These are phyloP conservation scores for Microtus richardsoni DNA, from an alignment of 2,113 vertebrate genomes.

Conservation along the genomic window DNA sequence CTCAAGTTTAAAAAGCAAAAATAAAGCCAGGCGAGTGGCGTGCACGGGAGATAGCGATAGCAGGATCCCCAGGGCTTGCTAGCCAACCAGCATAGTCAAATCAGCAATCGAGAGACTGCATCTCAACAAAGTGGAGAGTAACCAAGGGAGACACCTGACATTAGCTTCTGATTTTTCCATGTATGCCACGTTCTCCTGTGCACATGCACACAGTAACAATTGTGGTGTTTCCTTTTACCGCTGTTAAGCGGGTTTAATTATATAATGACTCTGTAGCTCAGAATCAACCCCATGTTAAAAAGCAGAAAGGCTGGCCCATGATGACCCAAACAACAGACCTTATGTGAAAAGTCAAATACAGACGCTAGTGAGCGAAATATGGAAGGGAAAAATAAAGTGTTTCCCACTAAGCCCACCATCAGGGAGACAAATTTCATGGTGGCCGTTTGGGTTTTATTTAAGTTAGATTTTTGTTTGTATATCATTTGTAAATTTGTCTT, in stretches of 20 bases:
- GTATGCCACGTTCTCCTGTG: not conserved
- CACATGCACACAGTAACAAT: not conserved
- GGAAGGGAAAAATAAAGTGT: not conserved
- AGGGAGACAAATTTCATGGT: not conserved
- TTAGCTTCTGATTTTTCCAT: not conserved
- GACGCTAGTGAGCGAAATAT: not conserved
- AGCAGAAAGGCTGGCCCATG: no score
- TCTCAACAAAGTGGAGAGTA: not conserved
- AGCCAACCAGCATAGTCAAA: not conserved
- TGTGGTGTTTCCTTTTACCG: not conserved
- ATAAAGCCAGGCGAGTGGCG: no score
- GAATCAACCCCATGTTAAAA: not conserved
- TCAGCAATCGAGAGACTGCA: not conserved
- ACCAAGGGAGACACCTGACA: not conserved
- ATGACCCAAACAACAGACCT: not conserved
- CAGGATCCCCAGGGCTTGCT: not conserved
- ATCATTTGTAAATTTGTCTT: constrained; percentile 31
- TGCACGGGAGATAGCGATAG: no score
- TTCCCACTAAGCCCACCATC: not conserved
- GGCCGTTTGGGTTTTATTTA: not conserved
- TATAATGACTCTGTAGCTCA: not conserved
- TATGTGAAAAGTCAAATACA: not conserved
- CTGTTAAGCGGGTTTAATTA: not conserved
- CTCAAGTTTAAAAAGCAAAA: not conserved
- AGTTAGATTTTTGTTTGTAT: not conserved